A percentile compares a stretch with the other conserved stretches of the same genome.
These are phyloP conservation scores for Rhabdophis nuchalis DNA, from an alignment of 2,797 vertebrate species.

Conservation along the genomic window DNA sequence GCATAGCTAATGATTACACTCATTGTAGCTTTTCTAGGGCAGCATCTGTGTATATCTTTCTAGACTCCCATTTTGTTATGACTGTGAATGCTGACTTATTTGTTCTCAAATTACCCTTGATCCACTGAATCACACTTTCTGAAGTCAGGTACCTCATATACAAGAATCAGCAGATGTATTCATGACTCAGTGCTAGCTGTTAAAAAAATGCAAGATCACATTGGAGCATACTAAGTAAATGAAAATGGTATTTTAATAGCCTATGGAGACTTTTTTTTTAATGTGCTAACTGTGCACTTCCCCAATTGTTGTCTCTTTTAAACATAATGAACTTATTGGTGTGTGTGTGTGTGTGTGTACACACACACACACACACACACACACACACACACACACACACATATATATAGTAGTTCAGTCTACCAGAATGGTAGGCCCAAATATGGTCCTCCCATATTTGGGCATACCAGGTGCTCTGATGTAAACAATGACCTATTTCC, in stretches of 20 bases:
- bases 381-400: too few relatives aligned
- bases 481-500: too few relatives aligned
- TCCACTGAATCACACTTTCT: constrained; percentile 25
- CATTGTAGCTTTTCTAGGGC: constrained; percentile 41
- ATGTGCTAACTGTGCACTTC: neutral
- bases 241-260: neutral
- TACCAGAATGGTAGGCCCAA: too few relatives aligned
- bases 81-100: constrained; percentile 50
- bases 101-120: constrained; percentile 27
- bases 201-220: neutral
- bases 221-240: neutral
- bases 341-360: too few relatives aligned
- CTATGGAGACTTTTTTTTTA: neutral
- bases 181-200: neutral
- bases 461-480: too few relatives aligned
- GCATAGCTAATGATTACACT: constrained; percentile 57
- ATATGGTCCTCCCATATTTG: too few relatives aligned
- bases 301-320: neutral
- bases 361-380: too few relatives aligned
- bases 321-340: neutral
- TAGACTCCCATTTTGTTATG: constrained; percentile 22
- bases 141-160: constrained; percentile 13
- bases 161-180: constrained; percentile 34
- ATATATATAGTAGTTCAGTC: too few relatives aligned
- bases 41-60: constrained; percentile 14